A percentile compares a stretch with the other conserved stretches of the same genome.
These are phyloP conservation scores for Hippocampus mohnikei DNA, from an alignment of 2,113 vertebrate genomes.

Conservation along the genomic window DNA sequence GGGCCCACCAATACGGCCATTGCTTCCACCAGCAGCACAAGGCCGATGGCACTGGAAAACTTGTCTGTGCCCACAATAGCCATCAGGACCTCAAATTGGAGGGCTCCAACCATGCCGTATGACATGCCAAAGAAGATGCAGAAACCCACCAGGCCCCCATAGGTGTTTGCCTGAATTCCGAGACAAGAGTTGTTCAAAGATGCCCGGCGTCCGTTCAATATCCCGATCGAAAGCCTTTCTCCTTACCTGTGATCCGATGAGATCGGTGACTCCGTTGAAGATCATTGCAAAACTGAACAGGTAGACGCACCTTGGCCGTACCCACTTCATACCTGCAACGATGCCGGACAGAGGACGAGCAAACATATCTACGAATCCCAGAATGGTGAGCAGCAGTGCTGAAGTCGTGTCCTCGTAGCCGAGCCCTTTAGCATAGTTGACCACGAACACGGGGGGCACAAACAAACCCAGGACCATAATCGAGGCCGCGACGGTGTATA, in stretches of 20 bases:
- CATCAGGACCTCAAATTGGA: conserved; percentile 96
- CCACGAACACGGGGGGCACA: conserved; percentile 89
- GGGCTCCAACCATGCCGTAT: conserved; percentile 92
- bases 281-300: conserved; percentile 90
- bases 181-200: not conserved
- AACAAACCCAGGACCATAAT: conserved; percentile 92
- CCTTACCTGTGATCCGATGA: conserved; percentile 75
- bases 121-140: conserved; percentile 93
- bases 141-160: conserved; percentile 80
- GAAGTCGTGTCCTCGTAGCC: conserved; percentile 79
- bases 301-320: conserved; percentile 84
- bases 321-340: conserved; percentile 77
- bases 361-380: conserved; percentile 90
- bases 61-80: conserved; percentile 85
- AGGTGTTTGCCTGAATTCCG: conserved; percentile 56
- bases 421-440: conserved; percentile 87
- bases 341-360: conserved; percentile 82
- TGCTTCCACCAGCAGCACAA: conserved; percentile 87
- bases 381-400: conserved; percentile 82
- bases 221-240: not conserved
- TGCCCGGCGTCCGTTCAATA: not conserved
- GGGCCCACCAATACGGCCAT: conserved; percentile 87
- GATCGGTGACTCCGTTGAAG: conserved; percentile 86
- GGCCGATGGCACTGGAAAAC: conserved; percentile 90
- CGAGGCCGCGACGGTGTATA: conserved; percentile 83